Conservation (phyloP, 37 sponge, comb jelly and placozoan species). For the Axinella damicornis region DNA sequence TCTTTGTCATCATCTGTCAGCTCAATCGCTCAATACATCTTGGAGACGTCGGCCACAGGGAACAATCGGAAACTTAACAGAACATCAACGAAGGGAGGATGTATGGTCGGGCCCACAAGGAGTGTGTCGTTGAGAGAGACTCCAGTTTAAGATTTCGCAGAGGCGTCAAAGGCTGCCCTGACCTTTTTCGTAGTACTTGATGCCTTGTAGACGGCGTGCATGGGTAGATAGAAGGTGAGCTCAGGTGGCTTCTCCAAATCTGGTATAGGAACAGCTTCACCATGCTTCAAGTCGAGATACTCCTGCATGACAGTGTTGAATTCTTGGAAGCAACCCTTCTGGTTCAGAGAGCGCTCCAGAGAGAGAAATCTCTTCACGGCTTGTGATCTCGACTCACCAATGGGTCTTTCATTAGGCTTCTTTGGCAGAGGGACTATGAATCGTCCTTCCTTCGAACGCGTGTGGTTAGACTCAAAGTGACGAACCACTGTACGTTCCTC, state of each 20-base stretch:
- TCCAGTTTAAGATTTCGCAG: constrained; percentile 60
- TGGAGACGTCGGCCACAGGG: constrained; percentile 47
- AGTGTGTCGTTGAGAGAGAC: constrained; percentile 62
- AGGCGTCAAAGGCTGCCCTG: constrained; percentile 63
- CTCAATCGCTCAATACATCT: constrained; percentile 53
- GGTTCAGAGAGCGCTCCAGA: constrained; percentile 51
- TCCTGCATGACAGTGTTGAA: constrained; percentile 46
- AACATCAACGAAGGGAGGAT: constrained; percentile 49
- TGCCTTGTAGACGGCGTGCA: constrained; percentile 64
- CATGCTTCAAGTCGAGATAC: constrained; percentile 47
- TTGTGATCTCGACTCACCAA: constrained; percentile 59
- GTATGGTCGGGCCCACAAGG: constrained; percentile 41
- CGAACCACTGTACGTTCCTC: constrained; percentile 48
- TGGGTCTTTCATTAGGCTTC: constrained; percentile 4
- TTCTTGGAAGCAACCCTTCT: constrained; percentile 46
- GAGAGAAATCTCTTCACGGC: constrained; percentile 59
- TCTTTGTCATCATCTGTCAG: constrained; percentile 37
- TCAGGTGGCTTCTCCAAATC: constrained; percentile 52
- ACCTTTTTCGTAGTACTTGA: constrained; percentile 54
- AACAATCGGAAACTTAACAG: constrained; percentile 43
- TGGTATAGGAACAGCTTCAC: constrained; percentile 25
- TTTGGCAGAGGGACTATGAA: constrained; percentile 56
- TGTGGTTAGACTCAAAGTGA: constrained; percentile 46
- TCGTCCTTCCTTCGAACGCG: constrained; percentile 14
- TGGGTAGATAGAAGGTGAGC: constrained; percentile 54